A percentile compares a stretch with the other conserved stretches of the same genome.
phyloP scores from a whole-genome alignment of 2,888 invertebrate species.

The Epinotia nisella region DNA sequence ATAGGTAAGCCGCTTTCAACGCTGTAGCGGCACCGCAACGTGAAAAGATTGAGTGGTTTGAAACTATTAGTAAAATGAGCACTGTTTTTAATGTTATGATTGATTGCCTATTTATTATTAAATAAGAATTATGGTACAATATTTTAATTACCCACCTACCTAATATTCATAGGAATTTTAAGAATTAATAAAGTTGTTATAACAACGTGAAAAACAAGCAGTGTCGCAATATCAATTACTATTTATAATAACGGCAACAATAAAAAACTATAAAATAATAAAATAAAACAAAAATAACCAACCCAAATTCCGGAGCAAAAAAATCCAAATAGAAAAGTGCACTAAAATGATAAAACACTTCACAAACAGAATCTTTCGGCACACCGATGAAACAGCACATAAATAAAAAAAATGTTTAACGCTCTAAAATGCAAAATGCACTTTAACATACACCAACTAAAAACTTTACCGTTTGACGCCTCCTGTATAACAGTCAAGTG shows the following conservation, averaged over 20 bases:
- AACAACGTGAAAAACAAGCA: background rate
- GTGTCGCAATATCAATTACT: conserved; percentile 35
- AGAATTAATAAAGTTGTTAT: background rate
- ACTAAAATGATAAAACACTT: conserved; percentile 80
- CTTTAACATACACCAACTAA: conserved; percentile 76
- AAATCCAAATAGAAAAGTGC: conserved; percentile 82
- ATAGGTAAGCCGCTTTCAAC: conserved; percentile 20
- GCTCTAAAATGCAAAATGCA: conserved; percentile 74
- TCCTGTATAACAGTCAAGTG: conserved; percentile 60
- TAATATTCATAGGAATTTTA: background rate
- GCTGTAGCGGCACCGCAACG: conserved; percentile 12
- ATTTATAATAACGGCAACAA: conserved; percentile 46
- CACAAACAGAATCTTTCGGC: conserved; percentile 76
- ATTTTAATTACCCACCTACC: background rate
- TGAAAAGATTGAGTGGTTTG: background rate
- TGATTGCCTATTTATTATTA: background rate
- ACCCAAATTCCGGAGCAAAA: conserved; percentile 82
- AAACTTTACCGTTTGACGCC: conserved; percentile 81
- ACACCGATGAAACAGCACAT: conserved; percentile 71
- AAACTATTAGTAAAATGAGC: conserved; percentile 2
- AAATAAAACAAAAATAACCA: conserved; percentile 68
- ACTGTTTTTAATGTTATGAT: background rate
- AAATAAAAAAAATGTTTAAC: conserved; percentile 71
- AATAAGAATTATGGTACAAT: background rate
- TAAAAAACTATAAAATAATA: conserved; percentile 46